Evolutionary conservation across 2,888 invertebrate species (phyloP).

Genomic region (Oscheius sp.): DNA sequence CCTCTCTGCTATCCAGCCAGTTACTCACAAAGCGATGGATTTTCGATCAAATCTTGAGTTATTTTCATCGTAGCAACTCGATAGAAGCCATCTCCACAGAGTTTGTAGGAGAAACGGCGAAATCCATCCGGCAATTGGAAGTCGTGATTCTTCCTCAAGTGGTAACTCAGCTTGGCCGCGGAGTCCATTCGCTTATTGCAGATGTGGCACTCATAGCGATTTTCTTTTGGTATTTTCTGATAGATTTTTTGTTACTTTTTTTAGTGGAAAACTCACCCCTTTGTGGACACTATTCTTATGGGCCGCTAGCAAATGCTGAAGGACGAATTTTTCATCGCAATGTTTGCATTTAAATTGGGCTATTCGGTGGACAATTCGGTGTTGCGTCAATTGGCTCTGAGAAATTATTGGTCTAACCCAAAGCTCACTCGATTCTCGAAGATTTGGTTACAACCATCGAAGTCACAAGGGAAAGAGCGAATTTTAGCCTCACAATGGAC

Average conservation of each 20-base stretch:
- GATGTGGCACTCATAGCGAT: conserved; percentile 4
- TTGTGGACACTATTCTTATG: neutral
- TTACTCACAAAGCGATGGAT: no score
- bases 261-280: neutral
- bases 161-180: neutral
- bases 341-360: conserved; percentile 3
- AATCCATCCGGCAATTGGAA: neutral
- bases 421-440: neutral
- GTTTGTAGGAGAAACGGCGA: neutral
- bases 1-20: no score
- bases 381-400: neutral
- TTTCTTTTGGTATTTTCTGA: neutral
- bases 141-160: neutral
- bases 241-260: neutral
- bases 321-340: neutral
- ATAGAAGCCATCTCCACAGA: neutral
- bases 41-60: neutral
- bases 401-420: neutral
- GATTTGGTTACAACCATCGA: neutral
- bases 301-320: neutral
- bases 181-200: neutral
- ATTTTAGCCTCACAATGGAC: neutral
- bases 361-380: neutral
- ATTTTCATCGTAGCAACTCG: conserved; percentile 2
- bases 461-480: neutral